phyloP scores from a whole-genome alignment of 2,888 invertebrate genomes.

The Oxyscelio sp. region DNA sequence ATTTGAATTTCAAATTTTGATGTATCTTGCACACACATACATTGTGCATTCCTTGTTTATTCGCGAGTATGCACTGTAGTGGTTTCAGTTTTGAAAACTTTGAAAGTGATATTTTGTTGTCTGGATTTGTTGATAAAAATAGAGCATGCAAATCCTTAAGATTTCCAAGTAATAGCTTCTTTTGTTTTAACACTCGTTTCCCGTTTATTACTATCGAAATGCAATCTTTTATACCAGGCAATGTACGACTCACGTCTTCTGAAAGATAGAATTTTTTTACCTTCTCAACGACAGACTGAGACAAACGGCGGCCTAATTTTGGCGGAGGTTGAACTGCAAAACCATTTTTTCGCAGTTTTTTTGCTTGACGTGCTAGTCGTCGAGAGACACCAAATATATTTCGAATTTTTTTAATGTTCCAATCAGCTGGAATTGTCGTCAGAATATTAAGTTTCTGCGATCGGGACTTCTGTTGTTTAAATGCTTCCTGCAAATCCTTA shows the following conservation, averaged over 20 bases:
- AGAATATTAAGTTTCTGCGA: constrained; percentile 1
- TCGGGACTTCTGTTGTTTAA: neutral
- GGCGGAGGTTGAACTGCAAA: constrained; percentile 10
- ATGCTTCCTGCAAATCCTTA: neutral
- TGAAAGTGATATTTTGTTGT: constrained; percentile 24
- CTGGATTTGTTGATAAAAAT: neutral
- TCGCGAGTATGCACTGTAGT: constrained; percentile 13
- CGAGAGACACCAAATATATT: neutral
- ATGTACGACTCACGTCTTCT: constrained; percentile 21
- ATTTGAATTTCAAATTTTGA: constrained; percentile 27
- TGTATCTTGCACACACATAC: constrained; percentile 36
- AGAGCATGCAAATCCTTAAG: constrained; percentile 5
- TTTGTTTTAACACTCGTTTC: constrained; percentile 18
- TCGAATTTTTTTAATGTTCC: constrained; percentile 18
- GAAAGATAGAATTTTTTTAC: constrained; percentile 28
- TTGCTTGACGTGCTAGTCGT: constrained; percentile 4
- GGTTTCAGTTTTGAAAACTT: constrained; percentile 30
- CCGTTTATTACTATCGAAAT: constrained; percentile 24
- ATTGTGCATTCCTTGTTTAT: constrained; percentile 3
- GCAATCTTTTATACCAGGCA: constrained; percentile 31
- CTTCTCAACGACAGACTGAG: neutral
- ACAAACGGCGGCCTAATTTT: constrained; percentile 30
- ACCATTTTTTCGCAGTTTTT: constrained; percentile 24
- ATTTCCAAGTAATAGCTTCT: constrained; percentile 28
- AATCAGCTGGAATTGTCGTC: constrained; percentile 16